Conservation (phyloP, 2,113 vertebrate genomes). For the Misgurnus anguillicaudatus region DNA sequence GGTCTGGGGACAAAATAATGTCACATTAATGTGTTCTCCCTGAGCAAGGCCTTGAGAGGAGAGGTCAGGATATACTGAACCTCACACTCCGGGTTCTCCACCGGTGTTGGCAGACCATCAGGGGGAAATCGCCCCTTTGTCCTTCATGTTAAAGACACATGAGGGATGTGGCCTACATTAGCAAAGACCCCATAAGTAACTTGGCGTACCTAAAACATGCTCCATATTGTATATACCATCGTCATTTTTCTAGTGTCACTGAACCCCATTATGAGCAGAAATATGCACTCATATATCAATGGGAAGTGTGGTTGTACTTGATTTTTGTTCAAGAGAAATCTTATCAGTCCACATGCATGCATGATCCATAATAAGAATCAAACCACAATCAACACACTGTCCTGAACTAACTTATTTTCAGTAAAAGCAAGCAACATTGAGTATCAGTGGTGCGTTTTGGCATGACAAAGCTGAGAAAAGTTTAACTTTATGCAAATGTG, state of each 20-base stretch:
- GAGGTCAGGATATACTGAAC: slow-evolving; percentile 35
- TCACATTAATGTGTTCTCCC: slow-evolving; percentile 30
- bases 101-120: slow-evolving; percentile 18
- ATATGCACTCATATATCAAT: not conserved
- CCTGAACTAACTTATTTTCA: too few relatives aligned
- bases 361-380: not conserved
- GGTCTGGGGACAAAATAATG: slow-evolving; percentile 36
- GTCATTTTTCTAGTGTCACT: slow-evolving; percentile 1
- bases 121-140: slow-evolving; percentile 4
- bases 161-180: slow-evolving; percentile 23
- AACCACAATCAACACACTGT: too few relatives aligned
- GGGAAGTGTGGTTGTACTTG: not conserved
- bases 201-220: not conserved
- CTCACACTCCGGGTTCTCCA: slow-evolving; percentile 16
- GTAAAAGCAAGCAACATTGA: too few relatives aligned
- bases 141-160: slow-evolving; percentile 19
- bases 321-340: not conserved
- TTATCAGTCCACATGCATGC: not conserved
- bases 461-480: too few relatives aligned
- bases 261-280: not conserved
- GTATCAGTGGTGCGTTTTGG: too few relatives aligned
- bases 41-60: slow-evolving; percentile 13
- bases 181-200: not conserved
- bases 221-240: not conserved
- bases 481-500: too few relatives aligned